Percentiles rank a stretch among this genome's conserved stretches.
Conservation (phyloP, 2,888 invertebrate species). For the Macrosoma leucophasiata region DNA sequence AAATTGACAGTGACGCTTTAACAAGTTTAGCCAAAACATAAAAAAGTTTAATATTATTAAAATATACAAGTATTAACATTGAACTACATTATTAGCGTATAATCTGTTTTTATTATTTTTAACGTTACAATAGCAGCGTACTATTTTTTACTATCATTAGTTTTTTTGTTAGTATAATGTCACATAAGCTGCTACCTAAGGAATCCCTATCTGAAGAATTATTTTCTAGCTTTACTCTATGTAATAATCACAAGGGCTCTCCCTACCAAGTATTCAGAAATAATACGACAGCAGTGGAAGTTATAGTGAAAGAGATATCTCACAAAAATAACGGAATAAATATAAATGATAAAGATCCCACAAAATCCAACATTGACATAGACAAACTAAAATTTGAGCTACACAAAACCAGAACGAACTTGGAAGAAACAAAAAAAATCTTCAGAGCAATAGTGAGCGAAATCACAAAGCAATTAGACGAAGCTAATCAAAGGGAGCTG, state of each 20-base stretch:
- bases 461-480: slow-evolving; percentile 48
- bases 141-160: no score
- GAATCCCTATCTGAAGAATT: slow-evolving; percentile 28
- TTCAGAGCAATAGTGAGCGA: slow-evolving; percentile 41
- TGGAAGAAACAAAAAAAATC: slow-evolving; percentile 34
- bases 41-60: no score
- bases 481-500: slow-evolving; percentile 39
- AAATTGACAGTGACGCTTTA: no score
- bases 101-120: no score
- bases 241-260: slow-evolving; percentile 4
- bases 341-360: slow-evolving; percentile 10
- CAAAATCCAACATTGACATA: slow-evolving; percentile 35
- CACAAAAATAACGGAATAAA: slow-evolving; percentile 26
- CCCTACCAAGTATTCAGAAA: slow-evolving; percentile 54
- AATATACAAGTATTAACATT: no score
- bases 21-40: no score
- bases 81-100: no score
- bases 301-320: slow-evolving; percentile 50
- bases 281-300: slow-evolving; percentile 55
- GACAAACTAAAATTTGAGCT: slow-evolving; percentile 39
- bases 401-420: slow-evolving; percentile 32
- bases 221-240: slow-evolving; percentile 18
- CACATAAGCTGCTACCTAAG: slow-evolving; percentile 29
- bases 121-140: no score
- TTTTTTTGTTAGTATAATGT: slow-evolving; percentile 29